Evolutionary conservation across 2,113 vertebrate species (phyloP).

Genomic region (Proterorhinus semilunaris): DNA sequence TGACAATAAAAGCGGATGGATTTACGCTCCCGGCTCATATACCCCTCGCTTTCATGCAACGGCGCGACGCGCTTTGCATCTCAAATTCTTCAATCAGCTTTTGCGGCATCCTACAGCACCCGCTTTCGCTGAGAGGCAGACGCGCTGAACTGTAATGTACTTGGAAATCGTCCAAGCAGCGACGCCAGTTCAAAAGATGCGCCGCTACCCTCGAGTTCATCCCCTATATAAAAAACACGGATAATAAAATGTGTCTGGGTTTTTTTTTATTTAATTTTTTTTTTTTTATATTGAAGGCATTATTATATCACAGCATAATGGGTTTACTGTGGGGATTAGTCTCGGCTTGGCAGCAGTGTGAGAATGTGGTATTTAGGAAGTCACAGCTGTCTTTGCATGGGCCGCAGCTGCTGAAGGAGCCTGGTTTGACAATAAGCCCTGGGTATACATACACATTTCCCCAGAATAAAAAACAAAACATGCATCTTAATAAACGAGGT

Average conservation of each 20-base stretch:
- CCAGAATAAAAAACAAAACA: neutral
- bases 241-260: conserved; percentile 15
- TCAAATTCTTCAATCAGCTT: conserved; percentile 4
- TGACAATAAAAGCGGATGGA: conserved; percentile 3
- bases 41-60: conserved; percentile 30
- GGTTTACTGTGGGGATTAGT: conserved; percentile 52
- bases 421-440: conserved; percentile 31
- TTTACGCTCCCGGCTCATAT: conserved; percentile 9
- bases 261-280: conserved; percentile 20
- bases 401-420: conserved; percentile 50
- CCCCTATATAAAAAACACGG: conserved; percentile 14
- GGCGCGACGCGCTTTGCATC: neutral
- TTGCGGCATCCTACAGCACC: neutral
- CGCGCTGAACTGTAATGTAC: conserved; percentile 27
- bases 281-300: conserved; percentile 6
- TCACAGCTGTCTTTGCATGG: conserved; percentile 55
- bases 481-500: conserved; percentile 8
- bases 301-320: conserved; percentile 35
- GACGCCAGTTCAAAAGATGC: conserved; percentile 25
- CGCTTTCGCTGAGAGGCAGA: conserved; percentile 18
- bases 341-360: conserved; percentile 47
- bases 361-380: conserved; percentile 57
- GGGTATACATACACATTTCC: conserved; percentile 36
- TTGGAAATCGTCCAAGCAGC: conserved; percentile 20
- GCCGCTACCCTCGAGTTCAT: conserved; percentile 17